These are phyloP conservation scores for Dendrocincla fuliginosa DNA, from an alignment of 2,797 vertebrate species.

Conservation along the genomic window DNA sequence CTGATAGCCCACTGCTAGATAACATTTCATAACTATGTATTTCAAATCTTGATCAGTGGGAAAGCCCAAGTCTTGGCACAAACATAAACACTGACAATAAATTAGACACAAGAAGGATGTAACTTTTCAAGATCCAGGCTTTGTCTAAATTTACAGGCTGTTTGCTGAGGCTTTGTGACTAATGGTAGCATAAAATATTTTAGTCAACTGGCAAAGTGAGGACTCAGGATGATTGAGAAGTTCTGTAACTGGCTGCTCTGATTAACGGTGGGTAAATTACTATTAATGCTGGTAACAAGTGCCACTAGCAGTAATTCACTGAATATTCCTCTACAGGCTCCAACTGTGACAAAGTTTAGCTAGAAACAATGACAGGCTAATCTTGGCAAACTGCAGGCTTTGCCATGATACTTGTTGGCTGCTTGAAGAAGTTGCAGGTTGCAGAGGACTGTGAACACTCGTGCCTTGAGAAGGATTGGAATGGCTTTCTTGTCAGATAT, in stretches of 20 bases:
- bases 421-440: background rate
- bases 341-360: slow-evolving; percentile 16
- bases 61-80: slow-evolving; percentile 58
- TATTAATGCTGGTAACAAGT: slow-evolving; percentile 68
- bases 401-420: background rate
- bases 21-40: slow-evolving; percentile 55
- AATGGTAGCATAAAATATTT: slow-evolving; percentile 72
- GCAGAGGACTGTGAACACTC: background rate
- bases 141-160: slow-evolving; percentile 69
- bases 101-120: slow-evolving; percentile 62
- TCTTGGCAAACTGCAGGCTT: background rate
- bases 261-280: slow-evolving; percentile 69
- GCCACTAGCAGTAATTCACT: slow-evolving; percentile 58
- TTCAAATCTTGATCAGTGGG: slow-evolving; percentile 55
- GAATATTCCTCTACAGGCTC: background rate
- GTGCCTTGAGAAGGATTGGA: background rate
- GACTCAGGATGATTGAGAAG: slow-evolving; percentile 69
- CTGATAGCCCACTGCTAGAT: background rate
- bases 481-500: background rate
- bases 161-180: slow-evolving; percentile 65
- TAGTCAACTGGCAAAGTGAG: slow-evolving; percentile 67
- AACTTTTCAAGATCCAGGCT: slow-evolving; percentile 36
- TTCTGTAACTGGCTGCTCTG: slow-evolving; percentile 46
- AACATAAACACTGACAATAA: slow-evolving; percentile 65
- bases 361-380: slow-evolving; percentile 35